Evolutionary conservation across 2,888 invertebrate species (phyloP), one percentile per base, ranked within the genome.

Genomic region (Pelosia muscerda): DNA sequence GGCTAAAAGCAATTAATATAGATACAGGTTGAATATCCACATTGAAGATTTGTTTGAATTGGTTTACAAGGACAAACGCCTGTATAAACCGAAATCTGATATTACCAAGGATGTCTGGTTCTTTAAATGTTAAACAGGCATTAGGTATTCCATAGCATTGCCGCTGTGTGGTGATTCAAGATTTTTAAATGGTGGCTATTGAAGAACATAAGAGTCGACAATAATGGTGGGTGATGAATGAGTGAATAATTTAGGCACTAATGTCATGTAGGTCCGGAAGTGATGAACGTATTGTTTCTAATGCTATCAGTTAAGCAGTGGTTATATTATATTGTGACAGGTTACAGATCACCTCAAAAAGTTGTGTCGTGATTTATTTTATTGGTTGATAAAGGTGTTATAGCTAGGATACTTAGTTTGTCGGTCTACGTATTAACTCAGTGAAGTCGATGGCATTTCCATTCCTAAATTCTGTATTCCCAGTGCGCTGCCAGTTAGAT

Each of bases 141-240:
- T 68, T 79, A 68, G 49, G 56, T 81, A 81, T 81, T 79, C 81
- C 56, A n/a, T n/a, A 70, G 63, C 53, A 63, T 67, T 78, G 81
- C 72, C 68, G 67, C 72, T 69, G 67, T 23, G 65, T 73, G 78
- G 71, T 81, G 76, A 77, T 66, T 79, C 76, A 81, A 67, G 64
- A 68, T 69, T 81, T 38, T 70, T 71, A 62, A 70, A 81, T 79
- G 73, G 73, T 68, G 38, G 61, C 71, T 49, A 71, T 65, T 74
- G 65, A 57, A 74, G 74, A 64, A 73, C 68, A 74, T 74, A 72
- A 69, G 69, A 71, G 69, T 73, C 26, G 65, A 76, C 75, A 73
- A 63, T 63, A 55, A 55, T 62, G 54, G 75, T 77, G 68, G 61
- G 69, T 77, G 69, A 70, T 77, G 69, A 68, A 63, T 69, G 69